phyloP scores from a whole-genome alignment of 2,888 invertebrate genomes.

The Iphiclides podalirius region DNA sequence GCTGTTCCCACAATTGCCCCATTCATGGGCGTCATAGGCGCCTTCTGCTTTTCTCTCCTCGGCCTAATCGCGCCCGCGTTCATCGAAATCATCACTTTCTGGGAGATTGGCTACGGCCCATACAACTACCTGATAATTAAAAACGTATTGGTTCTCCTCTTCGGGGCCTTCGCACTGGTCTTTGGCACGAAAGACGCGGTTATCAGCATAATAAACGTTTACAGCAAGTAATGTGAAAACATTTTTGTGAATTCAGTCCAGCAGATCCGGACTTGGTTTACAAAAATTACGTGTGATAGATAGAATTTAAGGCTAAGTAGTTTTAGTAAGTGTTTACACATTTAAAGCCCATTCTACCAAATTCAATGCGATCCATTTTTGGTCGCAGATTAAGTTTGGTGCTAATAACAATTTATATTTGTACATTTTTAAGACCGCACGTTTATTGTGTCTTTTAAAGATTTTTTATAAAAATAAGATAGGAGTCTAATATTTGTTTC shows the following conservation, averaged over 20 bases:
- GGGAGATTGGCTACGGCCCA: conserved; percentile 90
- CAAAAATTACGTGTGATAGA: conserved; percentile 20
- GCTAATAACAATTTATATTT: not conserved
- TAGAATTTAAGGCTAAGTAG: conserved; percentile 14
- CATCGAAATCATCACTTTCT: conserved; percentile 91
- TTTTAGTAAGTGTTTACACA: conserved; percentile 9
- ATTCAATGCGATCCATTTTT: conserved; percentile 3
- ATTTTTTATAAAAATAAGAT: not conserved
- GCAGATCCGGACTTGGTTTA: conserved; percentile 7
- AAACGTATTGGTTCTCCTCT: conserved; percentile 85
- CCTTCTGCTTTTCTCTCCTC: conserved; percentile 94
- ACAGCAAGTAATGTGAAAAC: conserved; percentile 25
- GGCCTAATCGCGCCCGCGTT: conserved; percentile 93
- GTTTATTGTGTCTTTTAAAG: not conserved
- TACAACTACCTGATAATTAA: conserved; percentile 88
- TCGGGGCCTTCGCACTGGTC: conserved; percentile 89
- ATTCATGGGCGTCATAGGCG: conserved; percentile 95
- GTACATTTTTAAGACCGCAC: not conserved
- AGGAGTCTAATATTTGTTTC: not conserved
- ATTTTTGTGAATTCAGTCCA: not conserved
- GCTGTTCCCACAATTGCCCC: conserved; percentile 93
- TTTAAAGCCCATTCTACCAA: not conserved
- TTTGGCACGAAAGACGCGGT: conserved; percentile 83
- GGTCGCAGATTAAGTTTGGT: conserved; percentile 6
- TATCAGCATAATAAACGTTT: conserved; percentile 42